phyloP scores from a whole-genome alignment of 2,888 invertebrate genomes.

The Hydriomena furcata region DNA sequence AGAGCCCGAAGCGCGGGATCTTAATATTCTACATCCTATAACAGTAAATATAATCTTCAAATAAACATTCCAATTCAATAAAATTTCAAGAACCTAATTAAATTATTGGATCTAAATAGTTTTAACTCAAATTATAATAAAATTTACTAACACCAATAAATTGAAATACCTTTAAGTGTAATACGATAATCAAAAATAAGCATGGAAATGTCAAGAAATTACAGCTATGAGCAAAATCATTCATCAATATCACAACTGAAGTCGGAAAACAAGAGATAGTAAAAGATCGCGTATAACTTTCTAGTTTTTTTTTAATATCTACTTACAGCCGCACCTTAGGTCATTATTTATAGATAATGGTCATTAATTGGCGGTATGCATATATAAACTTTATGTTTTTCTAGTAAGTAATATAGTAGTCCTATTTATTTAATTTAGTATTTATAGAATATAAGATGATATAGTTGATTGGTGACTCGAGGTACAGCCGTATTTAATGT shows the following conservation, averaged over 20 bases:
- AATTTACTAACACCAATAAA: constrained; percentile 13
- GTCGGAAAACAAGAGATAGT: constrained; percentile 1
- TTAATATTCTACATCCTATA: constrained; percentile 6
- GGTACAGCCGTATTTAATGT: background rate
- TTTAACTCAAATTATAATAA: constrained; percentile 11
- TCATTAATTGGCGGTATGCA: no score
- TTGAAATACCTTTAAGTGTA: background rate
- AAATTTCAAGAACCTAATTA: constrained; percentile 14
- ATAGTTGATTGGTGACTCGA: background rate
- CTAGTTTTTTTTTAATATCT: background rate
- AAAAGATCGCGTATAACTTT: background rate
- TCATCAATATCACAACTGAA: constrained; percentile 10
- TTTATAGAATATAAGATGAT: no score
- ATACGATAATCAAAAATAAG: constrained; percentile 6
- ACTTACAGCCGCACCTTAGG: background rate
- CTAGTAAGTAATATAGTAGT: no score
- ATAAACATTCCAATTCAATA: constrained; percentile 32
- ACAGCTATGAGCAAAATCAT: constrained; percentile 7
- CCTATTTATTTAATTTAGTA: no score
- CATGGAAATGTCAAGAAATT: constrained; percentile 13
- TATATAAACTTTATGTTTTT: no score
- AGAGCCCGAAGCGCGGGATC: background rate
- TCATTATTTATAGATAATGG: background rate
- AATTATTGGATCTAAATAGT: constrained; percentile 13
- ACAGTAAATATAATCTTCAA: constrained; percentile 21